Base-by-base conservation (phyloP, 2,797 vertebrate species). In the Bovichtus variegatus region DNA sequence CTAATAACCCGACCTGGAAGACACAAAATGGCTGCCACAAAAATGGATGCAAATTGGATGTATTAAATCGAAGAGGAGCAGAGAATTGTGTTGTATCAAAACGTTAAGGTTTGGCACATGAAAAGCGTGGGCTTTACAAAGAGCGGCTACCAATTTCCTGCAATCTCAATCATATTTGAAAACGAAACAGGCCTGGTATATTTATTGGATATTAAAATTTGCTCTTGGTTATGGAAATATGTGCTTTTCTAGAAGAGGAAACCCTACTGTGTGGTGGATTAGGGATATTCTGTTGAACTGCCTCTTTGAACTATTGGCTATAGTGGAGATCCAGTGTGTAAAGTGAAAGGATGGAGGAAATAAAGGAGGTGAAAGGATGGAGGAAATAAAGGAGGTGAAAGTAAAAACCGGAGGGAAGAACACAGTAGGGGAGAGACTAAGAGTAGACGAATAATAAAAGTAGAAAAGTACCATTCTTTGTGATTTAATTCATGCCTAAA, bases 301-400 rank as follows among this genome's bases (percentile, higher is more conserved):
- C 49, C 51, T 72, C 83, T 92, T 87, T 88, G 80, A 92, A 84
- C 70, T 49, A 1, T 73, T 40, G 65, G 71, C 63, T 65, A 12
- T 27, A 50, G 74, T 69, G 58, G 18, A 72, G 43, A 84, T 74
- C 62, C 68, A 63, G 29, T 6, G 62, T 73, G 57, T 79, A 27
- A 27, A 43, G 41, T 4, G 1, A 36, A 46, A 47, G 6, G 3
- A 29, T 51, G 29, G 43, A 51, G 18, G 58, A 62, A 80, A 46
- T 67, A 64, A 55, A 38, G 44, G 67, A 78, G 61, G 83, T 59
- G 31, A 76, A 41, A 75, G 60, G 69, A 74, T 36, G 23, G 19
- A 51, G 43, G 38, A 64, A 16, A n/a, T n/a, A 57, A 38, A 2
- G 44, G 67, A 78, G 61, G 83, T 59, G 31, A 76, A 41, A 75